Base-by-base conservation (phyloP, 2,797 vertebrate species). In the Periophthalmus magnuspinnatus region DNA sequence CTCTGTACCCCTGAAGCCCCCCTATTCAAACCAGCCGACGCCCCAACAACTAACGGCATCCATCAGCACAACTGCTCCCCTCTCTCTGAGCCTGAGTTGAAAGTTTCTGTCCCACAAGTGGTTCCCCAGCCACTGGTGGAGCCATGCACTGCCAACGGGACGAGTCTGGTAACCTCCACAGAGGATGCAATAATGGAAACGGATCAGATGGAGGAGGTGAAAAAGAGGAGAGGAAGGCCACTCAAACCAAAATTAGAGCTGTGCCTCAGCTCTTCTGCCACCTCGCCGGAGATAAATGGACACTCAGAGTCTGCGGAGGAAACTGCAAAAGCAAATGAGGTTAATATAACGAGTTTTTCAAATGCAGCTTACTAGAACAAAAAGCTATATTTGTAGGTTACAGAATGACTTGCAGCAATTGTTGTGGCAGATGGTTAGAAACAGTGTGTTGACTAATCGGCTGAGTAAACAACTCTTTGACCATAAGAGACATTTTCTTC, bases 31-130 rank as follows among this genome's bases (percentile, higher is more conserved):
- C 94, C 94, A 11, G 90, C 91, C 0, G 96, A 94, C 72, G 94
- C 94, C 10, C 94, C 95, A 2, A 57, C 89, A 10, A 82, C 86
- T 0, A 92, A 91, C 22, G 81, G 86, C 41, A 90, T 85, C 64
- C 92, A 92, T 47, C 93, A 88, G 59, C 91, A 92, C 79, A 96
- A 95, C 82, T 92, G 95, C 55, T 92, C 92, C 62, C 95, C 88
- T 22, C 84, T 79, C 11, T 63, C 94, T 11, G 87, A 90, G 72
- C 95, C 95, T 0, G 96, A 97, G 73, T 94, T 98, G 59, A 96
- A 97, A 78, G 92, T 94, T 74, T 95, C 95, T 67, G 94, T 99
- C 88, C 98, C 96, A 41, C 96, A 97, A 84, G 95, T 95, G 69
- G 79, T 87, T 21, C 47, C 61, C 91, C 96, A 85, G 93, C 80